A percentile compares a stretch with the other conserved stretches of the same genome.
phyloP scores from a whole-genome alignment of 2,888 invertebrate genomes.

The Cheilosia variabilis region DNA sequence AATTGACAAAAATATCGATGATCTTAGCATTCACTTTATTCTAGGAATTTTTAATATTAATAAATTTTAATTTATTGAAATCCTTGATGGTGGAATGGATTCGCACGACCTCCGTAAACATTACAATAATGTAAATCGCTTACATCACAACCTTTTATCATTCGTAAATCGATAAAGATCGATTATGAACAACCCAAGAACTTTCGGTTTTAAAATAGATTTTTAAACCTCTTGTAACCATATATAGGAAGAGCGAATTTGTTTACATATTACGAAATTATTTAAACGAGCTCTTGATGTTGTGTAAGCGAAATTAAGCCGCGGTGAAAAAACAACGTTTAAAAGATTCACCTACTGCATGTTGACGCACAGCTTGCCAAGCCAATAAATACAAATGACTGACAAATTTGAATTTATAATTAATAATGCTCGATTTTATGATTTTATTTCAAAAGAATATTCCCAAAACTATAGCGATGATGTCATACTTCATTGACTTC shows the following conservation, averaged over 20 bases:
- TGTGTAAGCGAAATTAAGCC: neutral
- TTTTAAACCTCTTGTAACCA: too few relatives aligned
- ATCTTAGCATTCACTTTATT: too few relatives aligned
- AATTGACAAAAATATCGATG: too few relatives aligned
- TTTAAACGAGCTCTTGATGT: conserved; percentile 4
- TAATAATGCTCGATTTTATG: conserved; percentile 14
- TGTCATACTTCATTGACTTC: conserved; percentile 24
- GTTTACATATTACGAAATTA: conserved; percentile 22
- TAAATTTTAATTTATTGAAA: too few relatives aligned
- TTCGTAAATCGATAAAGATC: too few relatives aligned
- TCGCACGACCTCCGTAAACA: too few relatives aligned
- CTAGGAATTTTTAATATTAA: too few relatives aligned
- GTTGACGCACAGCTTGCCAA: conserved; percentile 8
- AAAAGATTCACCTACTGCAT: conserved; percentile 13
- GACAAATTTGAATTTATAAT: conserved; percentile 56
- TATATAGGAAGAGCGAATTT: neutral
- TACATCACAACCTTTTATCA: too few relatives aligned
- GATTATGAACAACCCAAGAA: too few relatives aligned
- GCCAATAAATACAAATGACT: conserved; percentile 24
- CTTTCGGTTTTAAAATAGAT: too few relatives aligned
- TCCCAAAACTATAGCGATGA: conserved; percentile 12
- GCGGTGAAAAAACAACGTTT: conserved; percentile 2
- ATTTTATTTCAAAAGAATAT: neutral
- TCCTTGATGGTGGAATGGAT: too few relatives aligned
- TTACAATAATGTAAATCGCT: too few relatives aligned